Percentiles rank a stretch among this genome's conserved stretches.
Evolutionary conservation across 2,888 invertebrate species (phyloP).

Genomic region (Zonitis immaculata): DNA sequence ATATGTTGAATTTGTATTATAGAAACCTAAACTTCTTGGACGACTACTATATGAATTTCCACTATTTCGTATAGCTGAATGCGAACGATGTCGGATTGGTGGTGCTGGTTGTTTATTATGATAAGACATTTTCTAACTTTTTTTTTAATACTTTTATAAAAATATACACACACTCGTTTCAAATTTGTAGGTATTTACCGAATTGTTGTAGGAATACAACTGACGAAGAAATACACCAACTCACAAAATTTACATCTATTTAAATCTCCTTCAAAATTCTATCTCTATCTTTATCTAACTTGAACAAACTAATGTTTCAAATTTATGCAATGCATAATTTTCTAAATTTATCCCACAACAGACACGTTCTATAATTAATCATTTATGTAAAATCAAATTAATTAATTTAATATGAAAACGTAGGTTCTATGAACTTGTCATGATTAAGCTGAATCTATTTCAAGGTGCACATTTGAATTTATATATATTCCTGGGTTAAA

Average conservation of each 20-base stretch:
- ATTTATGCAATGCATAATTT: neutral
- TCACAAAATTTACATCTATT: constrained; percentile 21
- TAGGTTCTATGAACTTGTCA: neutral
- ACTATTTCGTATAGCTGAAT: constrained; percentile 37
- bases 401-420: neutral
- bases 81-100: constrained; percentile 41
- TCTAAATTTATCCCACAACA: neutral
- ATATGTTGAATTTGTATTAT: constrained; percentile 29
- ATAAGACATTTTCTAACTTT: constrained; percentile 31
- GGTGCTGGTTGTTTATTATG: constrained; percentile 39
- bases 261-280: constrained; percentile 27
- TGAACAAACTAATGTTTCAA: neutral
- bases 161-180: neutral
- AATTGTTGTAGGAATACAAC: neutral
- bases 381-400: too few relatives aligned
- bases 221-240: constrained; percentile 12
- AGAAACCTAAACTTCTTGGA: constrained; percentile 40
- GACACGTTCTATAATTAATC: too few relatives aligned
- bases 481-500: constrained; percentile 30
- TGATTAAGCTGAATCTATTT: constrained; percentile 25
- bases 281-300: constrained; percentile 28
- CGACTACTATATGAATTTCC: constrained; percentile 32
- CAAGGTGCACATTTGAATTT: constrained; percentile 31
- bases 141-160: constrained; percentile 9
- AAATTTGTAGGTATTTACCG: neutral